Evolutionary conservation across 1,140 invertebrate genomes (phyloP), one percentile per base, ranked within the genome.

Genomic region (Anoplolepis gracilipes): DNA sequence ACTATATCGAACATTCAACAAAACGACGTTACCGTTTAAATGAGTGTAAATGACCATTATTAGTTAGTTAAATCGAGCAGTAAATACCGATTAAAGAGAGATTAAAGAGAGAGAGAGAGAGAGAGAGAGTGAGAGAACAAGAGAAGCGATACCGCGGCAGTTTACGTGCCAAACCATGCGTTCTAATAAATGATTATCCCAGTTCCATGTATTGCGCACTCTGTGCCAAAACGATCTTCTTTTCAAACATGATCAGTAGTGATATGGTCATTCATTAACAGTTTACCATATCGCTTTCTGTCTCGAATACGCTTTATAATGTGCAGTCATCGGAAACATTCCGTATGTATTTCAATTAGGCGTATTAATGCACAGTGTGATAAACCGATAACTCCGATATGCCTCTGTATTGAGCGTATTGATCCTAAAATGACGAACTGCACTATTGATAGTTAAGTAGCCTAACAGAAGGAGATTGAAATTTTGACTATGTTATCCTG

Each of bases 41-140:
- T 13, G 6, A 70, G n/a, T 30, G 25, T 46, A 49, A 49, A 49
- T 19, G 46, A 49, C n/a, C 33, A 30, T 70, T 70, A n/a, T 78
- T 61, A 79, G 28, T 53, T 62, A 70, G 79, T 85, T 79, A 62
- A 79, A 59, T n/a, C 36, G n/a, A 55, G 6, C 39, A 61, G 13
- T 78, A 30, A 25, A 77, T 77, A 28, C 33, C 33, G 62, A 75
- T 85, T 78, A 49, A 64, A 19, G 46, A 19, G 46, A 49, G 46
- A 46, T 46, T 46, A 46, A 46, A 49, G 46, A 49, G 46, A 49
- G 46, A 49, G 46, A 49, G 13, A 16, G 13, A 16, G 13, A 42
- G 39, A 10, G 39, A 42, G 33, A 36, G 33, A 42, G 8, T 2
- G 39, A 36, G 6, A 36, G 33, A 36, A 6, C n/a, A n/a, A 36